A percentile compares a stretch with the other conserved stretches of the same genome.
Evolutionary conservation across 1,140 invertebrate species (phyloP).

Genomic region (Nymphalis io): DNA sequence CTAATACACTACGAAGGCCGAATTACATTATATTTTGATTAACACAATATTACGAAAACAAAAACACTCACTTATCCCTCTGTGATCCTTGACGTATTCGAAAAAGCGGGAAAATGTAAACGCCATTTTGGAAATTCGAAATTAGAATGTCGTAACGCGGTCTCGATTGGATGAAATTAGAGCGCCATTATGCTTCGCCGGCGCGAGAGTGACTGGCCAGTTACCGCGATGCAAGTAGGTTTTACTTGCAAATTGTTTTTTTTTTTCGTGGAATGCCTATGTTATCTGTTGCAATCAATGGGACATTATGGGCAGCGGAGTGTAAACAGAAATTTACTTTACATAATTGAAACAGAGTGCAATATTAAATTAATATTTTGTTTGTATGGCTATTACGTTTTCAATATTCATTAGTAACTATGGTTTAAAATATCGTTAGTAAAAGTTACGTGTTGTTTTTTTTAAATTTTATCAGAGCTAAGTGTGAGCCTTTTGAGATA

Average conservation of each 20-base stretch:
- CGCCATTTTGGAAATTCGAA: conserved; percentile 45
- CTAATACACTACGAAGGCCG: too few species aligned
- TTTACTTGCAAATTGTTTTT: conserved; percentile 54
- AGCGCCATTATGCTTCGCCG: conserved; percentile 43
- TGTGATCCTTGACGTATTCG: conserved; percentile 48
- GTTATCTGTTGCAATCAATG: not conserved
- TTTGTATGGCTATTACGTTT: too few species aligned
- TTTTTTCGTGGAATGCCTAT: conserved; percentile 24
- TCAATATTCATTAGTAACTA: too few species aligned
- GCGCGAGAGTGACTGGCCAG: conserved; percentile 61
- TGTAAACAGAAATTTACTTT: conserved; percentile 20
- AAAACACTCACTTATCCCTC: conserved; percentile 59
- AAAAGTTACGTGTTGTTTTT: too few species aligned
- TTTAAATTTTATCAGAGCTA: too few species aligned
- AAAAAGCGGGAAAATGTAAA: conserved; percentile 42
- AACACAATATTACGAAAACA: conserved; percentile 20
- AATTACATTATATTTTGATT: too few species aligned
- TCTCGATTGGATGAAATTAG: conserved; percentile 35
- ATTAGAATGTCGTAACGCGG: conserved; percentile 36
- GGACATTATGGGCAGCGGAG: conserved; percentile 8
- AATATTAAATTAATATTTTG: not conserved
- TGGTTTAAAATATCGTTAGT: too few species aligned
- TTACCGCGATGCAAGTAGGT: conserved; percentile 42
- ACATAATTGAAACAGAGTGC: conserved; percentile 19
- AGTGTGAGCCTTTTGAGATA: too few species aligned